Percentiles rank a stretch among this genome's conserved stretches.
phyloP scores from a whole-genome alignment of 2,888 invertebrate genomes.

The Dendrolimus houi region DNA sequence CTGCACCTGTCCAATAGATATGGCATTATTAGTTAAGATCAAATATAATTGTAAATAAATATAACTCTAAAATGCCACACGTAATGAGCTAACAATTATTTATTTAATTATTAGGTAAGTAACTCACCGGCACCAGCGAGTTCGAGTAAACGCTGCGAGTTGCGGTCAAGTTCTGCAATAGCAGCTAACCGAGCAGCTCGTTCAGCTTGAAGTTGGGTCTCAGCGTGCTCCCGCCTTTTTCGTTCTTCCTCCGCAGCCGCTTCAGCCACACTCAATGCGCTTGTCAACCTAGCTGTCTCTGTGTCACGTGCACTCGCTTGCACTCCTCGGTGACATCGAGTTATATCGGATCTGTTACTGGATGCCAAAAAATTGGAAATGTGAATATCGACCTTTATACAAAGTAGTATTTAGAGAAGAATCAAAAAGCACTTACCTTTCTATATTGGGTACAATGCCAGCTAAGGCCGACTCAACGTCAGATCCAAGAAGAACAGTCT shows the following conservation, averaged over 20 bases:
- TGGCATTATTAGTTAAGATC: no score
- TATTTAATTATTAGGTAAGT: neutral
- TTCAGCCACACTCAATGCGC: conserved; percentile 72
- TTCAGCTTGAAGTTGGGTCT: conserved; percentile 80
- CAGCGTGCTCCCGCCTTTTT: conserved; percentile 72
- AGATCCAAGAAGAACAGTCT: conserved; percentile 83
- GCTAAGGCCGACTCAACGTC: conserved; percentile 85
- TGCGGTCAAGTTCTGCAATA: conserved; percentile 83
- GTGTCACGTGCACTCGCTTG: conserved; percentile 81
- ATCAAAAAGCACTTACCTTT: conserved; percentile 35
- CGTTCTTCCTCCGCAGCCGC: conserved; percentile 80
- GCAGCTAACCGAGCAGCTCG: conserved; percentile 84
- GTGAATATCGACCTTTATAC: no score
- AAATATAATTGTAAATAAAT: neutral
- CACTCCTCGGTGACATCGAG: conserved; percentile 74
- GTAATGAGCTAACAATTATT: no score
- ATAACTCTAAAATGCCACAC: neutral
- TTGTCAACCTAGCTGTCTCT: conserved; percentile 78
- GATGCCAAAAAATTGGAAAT: neutral
- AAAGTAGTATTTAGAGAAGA: no score
- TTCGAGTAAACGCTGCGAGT: conserved; percentile 83
- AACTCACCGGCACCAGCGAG: conserved; percentile 68
- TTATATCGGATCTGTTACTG: conserved; percentile 33
- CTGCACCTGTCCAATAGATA: conserved; percentile 39
- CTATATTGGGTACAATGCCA: conserved; percentile 72